Base-by-base conservation (phyloP, 2,888 invertebrate genomes). In the Mythimna albipuncta region DNA sequence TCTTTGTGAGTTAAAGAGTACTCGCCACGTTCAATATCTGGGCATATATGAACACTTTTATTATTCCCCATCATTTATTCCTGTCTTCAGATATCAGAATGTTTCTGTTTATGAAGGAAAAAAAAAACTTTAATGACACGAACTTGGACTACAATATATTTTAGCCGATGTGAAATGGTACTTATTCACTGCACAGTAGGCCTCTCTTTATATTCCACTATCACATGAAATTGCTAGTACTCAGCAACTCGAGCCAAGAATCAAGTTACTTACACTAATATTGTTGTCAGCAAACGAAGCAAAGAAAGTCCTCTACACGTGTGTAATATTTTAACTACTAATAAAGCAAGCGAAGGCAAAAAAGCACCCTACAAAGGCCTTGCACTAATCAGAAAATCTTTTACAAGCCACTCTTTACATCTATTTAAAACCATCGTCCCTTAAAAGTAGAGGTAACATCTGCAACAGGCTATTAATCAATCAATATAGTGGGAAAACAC, bases 391-490 rank as follows among this genome's bases (percentile, higher is more conserved):
- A 47, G 11, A 47, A 50, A 50, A 19, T 19, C 19, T 50, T 19
- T 6, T 2, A 6, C 50, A 19, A 19, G 16, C 50, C 50, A 7
- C 50, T 50, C 19, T 19, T 19, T 16, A 47, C 47, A 6, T 19
- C 44, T 13, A 1, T 47, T 47, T 47, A 16, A 16, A 52, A 52
- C 7, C n/a, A 2, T 9, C n/a, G 19, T 9, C n/a, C 16, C 13
- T 6, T 64, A 38, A 67, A 77, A 69, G 32, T 9, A 0, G 6
- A 69, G 9, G 6, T 35, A 52, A 50, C 32, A 55, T 47, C 38
- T 32, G 54, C 72, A 71, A 26, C 21, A 19, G 21, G 7, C 11
- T 1, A 74, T 63, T n/a, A 32, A 79, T 73, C 50, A 47, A 74
- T 64, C 26, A 64, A 38, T 19, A 26, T 5, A 79, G 0, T n/a